phyloP scores from a whole-genome alignment of 2,888 invertebrate species.

The Labia minor region DNA sequence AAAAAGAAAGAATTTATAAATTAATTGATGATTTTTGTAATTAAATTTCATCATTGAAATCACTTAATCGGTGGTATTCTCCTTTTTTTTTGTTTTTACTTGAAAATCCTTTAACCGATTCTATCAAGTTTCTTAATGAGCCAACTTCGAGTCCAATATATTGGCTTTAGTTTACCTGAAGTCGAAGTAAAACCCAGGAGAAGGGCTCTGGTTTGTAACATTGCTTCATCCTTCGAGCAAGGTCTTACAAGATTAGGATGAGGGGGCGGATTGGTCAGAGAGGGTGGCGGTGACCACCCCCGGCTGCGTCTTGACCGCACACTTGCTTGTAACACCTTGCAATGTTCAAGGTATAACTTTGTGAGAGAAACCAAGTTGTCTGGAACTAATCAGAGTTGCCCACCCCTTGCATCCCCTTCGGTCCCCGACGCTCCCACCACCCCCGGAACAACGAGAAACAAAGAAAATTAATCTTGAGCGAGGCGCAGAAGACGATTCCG shows the following conservation, averaged over 20 bases:
- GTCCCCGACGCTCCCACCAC: no score
- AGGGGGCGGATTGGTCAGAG: background rate
- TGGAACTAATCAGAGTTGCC: constrained; percentile 7
- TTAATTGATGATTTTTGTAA: no score
- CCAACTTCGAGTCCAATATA: constrained; percentile 8
- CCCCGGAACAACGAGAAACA: constrained; percentile 7
- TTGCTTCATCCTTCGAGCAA: background rate
- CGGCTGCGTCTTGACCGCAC: background rate
- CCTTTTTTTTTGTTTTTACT: no score
- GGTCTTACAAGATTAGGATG: background rate
- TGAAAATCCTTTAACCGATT: background rate
- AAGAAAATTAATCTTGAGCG: constrained; percentile 13
- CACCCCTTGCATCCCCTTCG: background rate
- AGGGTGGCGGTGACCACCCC: background rate
- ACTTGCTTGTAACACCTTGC: constrained; percentile 7
- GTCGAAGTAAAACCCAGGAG: background rate
- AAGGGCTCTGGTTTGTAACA: background rate
- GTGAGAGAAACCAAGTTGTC: constrained; percentile 4
- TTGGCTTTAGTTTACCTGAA: constrained; percentile 13
- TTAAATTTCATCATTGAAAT: no score
- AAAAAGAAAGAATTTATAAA: no score
- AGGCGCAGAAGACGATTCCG: background rate
- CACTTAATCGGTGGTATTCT: no score
- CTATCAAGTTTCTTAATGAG: constrained; percentile 13
- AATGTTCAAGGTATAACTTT: constrained; percentile 13